Evolutionary conservation across 2,888 invertebrate species (phyloP), one percentile per base, ranked within the genome.

Genomic region (Galerucella nymphaeae): DNA sequence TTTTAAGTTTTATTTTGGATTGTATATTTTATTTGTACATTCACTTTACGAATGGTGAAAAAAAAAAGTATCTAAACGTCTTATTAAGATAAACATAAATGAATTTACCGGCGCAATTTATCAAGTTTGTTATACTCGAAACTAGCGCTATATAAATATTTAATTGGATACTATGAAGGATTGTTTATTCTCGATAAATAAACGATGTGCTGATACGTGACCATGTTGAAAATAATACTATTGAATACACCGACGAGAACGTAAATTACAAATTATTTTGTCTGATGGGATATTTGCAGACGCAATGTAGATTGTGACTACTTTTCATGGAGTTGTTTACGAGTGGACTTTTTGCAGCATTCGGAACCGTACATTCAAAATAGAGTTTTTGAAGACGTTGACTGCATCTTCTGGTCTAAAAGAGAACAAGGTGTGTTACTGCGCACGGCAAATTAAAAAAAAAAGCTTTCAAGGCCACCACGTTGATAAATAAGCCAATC

Each of bases 191-290:
- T 66, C 70, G 65, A 66, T 68, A 72, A 72, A 73, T 75, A 75
- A 70, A 76, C 76, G 75, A 75, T 53, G 72, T 72, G 75, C 62
- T 66, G 70, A 61, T 68, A 76, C 78, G 76, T 77, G 77, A 79
- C 74, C 74, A 73, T 73, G 70, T 75, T 77, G 66, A 71, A 66
- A 63, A 73, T 65, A 71, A 75, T 71, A 66, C 76, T 63, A 76
- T 78, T 77, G 77, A 74, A 75, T 74, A 73, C 65, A 72, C 78
- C 78, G 78, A 76, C 59, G 66, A 67, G 65, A 74, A 75, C 71
- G 72, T 42, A 41, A 41, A 62, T 42, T 38, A 18, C 20, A 16
- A 11, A 62, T 16, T 59, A 38, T 59, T 59, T 53, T 53, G 53
- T 53, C n/a, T 18, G 16, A 1, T 18, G 10, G 2, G 16, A 53